phyloP scores from a whole-genome alignment of 2,113 vertebrate genomes.

The Alexandromys fortis region DNA sequence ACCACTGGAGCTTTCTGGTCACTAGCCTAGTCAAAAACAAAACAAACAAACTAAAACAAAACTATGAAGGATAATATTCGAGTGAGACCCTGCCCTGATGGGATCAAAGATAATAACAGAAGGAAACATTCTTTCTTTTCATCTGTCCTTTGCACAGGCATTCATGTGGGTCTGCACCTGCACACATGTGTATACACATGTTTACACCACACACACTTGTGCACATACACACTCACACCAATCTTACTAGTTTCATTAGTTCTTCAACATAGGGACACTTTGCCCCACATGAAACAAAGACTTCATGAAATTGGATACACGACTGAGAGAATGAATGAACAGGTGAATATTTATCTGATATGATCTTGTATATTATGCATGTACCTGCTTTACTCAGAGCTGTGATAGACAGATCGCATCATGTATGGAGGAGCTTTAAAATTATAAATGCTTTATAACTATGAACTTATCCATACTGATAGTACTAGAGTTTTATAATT shows the following conservation, averaged over 20 bases:
- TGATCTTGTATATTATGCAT: background rate
- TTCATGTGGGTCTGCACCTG: background rate
- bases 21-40: background rate
- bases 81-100: background rate
- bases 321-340: background rate
- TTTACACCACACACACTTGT: background rate
- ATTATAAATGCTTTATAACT: background rate
- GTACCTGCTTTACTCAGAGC: background rate
- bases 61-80: background rate
- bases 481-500: background rate
- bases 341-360: background rate
- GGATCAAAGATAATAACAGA: too few species aligned
- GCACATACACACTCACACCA: background rate
- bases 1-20: background rate
- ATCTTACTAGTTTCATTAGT: background rate
- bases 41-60: background rate
- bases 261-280: background rate
- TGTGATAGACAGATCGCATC: background rate
- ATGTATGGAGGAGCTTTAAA: background rate
- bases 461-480: background rate
- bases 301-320: background rate
- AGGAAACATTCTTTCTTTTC: background rate
- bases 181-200: background rate
- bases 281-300: background rate
- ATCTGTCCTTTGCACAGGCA: background rate